Evolutionary conservation across 2,888 invertebrate species (phyloP).

Genomic region (Malthinus seriepunctatus): DNA sequence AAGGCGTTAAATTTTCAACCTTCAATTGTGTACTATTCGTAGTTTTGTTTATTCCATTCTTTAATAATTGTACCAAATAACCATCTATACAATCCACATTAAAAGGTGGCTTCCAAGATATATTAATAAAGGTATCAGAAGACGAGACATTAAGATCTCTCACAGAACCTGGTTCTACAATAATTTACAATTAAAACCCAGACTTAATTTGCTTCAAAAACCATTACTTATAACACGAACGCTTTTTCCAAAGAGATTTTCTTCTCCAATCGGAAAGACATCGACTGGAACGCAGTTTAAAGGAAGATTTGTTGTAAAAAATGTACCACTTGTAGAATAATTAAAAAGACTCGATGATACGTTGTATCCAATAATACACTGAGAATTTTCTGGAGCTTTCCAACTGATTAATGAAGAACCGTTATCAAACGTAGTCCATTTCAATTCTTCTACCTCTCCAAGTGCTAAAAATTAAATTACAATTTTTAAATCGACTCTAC

Average conservation of each 20-base stretch:
- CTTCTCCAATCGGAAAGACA: not conserved
- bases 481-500: no score
- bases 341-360: not conserved
- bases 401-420: not conserved
- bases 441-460: not conserved
- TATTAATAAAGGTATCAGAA: not conserved
- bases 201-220: not conserved
- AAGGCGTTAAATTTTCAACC: conserved; percentile 19
- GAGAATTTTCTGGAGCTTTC: not conserved
- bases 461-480: not conserved
- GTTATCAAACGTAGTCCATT: not conserved
- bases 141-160: not conserved
- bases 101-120: not conserved
- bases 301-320: not conserved
- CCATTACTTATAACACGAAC: not conserved
- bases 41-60: not conserved
- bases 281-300: not conserved
- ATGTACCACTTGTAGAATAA: not conserved
- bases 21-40: not conserved
- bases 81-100: not conserved
- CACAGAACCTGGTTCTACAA: conserved; percentile 5
- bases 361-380: not conserved
- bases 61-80: not conserved
- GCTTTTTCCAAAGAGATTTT: not conserved
- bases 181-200: no score